A percentile compares a stretch with the other conserved stretches of the same genome.
Evolutionary conservation across 2,888 invertebrate species (phyloP).

Genomic region (Caenorhabditis panamensis): DNA sequence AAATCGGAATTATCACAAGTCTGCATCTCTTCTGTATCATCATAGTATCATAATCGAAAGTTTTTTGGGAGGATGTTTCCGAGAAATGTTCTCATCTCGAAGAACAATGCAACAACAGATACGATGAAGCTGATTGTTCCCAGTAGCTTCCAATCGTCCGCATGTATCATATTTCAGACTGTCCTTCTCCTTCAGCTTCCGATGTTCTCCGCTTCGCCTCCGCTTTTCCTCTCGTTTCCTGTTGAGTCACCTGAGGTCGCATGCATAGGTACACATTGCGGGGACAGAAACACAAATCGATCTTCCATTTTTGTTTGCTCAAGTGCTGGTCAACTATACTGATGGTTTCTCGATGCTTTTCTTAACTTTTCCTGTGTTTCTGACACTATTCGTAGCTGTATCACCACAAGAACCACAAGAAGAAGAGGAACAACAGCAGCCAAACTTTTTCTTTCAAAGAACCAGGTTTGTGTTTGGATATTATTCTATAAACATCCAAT

Average conservation of each 20-base stretch:
- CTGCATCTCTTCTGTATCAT: constrained; percentile 52
- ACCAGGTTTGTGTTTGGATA: constrained; percentile 11
- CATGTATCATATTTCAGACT: neutral
- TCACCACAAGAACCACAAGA: constrained; percentile 29
- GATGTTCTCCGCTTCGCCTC: neutral
- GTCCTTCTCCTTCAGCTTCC: neutral
- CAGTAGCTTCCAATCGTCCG: too few relatives aligned
- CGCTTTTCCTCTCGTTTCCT: constrained; percentile 28
- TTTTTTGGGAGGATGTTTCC: constrained; percentile 45
- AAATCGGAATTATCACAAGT: constrained; percentile 61
- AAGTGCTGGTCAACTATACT: constrained; percentile 51
- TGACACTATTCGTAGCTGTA: constrained; percentile 29
- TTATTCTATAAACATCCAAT: neutral
- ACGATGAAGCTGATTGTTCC: neutral
- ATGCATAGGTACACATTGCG: constrained; percentile 54
- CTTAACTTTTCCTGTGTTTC: constrained; percentile 21
- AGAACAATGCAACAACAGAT: neutral
- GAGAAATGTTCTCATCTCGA: constrained; percentile 29
- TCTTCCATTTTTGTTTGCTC: constrained; percentile 62
- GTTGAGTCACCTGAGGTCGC: constrained; percentile 49
- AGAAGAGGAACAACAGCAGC: constrained; percentile 14
- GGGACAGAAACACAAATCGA: constrained; percentile 51
- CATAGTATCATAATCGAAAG: constrained; percentile 55
- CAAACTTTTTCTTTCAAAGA: constrained; percentile 28
- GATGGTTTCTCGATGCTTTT: constrained; percentile 49